phyloP scores from a whole-genome alignment of 2,888 invertebrate genomes.

The Cheilosia vulpina region DNA sequence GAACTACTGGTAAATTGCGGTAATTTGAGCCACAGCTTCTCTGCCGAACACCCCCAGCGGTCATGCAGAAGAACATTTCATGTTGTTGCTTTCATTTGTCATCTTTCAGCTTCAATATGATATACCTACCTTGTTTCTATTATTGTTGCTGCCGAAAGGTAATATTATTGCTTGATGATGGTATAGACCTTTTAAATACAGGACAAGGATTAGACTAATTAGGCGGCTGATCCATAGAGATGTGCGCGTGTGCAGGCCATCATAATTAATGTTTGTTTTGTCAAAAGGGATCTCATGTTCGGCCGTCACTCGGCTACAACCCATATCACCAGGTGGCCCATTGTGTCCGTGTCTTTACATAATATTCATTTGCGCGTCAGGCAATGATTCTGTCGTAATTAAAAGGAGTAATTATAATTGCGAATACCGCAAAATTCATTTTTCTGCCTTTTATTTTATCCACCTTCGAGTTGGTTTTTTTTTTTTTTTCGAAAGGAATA shows the following conservation, averaged over 20 bases:
- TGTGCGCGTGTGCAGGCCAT: neutral
- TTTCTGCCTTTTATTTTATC: neutral
- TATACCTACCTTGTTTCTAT: constrained; percentile 19
- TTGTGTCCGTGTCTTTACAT: neutral
- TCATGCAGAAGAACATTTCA: constrained; percentile 53
- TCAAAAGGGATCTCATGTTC: constrained; percentile 45
- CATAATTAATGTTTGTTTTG: constrained; percentile 56
- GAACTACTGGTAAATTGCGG: constrained; percentile 72
- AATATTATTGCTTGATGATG: constrained; percentile 16
- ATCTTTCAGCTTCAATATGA: constrained; percentile 45
- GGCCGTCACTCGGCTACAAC: neutral
- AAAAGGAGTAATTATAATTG: constrained; percentile 51
- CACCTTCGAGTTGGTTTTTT: constrained; percentile 35
- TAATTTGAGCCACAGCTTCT: constrained; percentile 60
- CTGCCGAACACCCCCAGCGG: constrained; percentile 30
- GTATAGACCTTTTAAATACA: constrained; percentile 18
- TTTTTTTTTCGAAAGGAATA: neutral
- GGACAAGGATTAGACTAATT: constrained; percentile 45
- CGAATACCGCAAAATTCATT: constrained; percentile 47
- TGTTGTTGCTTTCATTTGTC: constrained; percentile 61
- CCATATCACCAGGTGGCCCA: neutral
- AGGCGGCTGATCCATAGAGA: constrained; percentile 10
- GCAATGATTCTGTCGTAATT: constrained; percentile 18
- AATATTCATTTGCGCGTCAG: neutral
- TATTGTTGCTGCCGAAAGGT: constrained; percentile 8